Evolutionary conservation across 2,797 vertebrate genomes (phyloP).

Genomic region (Distichodus sexfasciatus): DNA sequence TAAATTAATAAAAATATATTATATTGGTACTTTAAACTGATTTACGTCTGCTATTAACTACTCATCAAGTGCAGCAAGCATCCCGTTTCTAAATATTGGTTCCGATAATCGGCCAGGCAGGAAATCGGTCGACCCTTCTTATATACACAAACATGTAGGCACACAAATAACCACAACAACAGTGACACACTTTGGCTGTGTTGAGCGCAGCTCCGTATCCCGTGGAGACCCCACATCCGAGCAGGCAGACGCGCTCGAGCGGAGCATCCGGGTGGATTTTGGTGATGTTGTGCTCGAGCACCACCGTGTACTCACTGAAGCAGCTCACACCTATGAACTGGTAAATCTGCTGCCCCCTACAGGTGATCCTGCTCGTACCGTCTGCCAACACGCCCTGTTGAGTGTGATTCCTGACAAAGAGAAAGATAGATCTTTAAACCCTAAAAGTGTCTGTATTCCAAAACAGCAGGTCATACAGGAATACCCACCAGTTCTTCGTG

Average conservation of each 20-base stretch:
- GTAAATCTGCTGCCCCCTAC: constrained; percentile 71
- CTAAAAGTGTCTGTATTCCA: too few relatives aligned
- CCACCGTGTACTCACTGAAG: constrained; percentile 78
- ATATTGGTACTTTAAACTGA: too few relatives aligned
- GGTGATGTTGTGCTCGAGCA: constrained; percentile 61
- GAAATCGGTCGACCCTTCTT: too few relatives aligned
- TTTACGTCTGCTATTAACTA: too few relatives aligned
- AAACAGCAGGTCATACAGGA: too few relatives aligned
- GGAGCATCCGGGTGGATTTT: constrained; percentile 73
- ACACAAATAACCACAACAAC: constrained; percentile 32
- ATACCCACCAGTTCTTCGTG: constrained; percentile 80
- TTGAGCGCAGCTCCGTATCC: constrained; percentile 80
- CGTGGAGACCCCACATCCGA: constrained; percentile 81
- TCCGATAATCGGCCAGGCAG: too few relatives aligned
- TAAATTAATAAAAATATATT: too few relatives aligned
- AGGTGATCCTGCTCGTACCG: constrained; percentile 71
- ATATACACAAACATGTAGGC: background rate
- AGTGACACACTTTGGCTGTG: constrained; percentile 70
- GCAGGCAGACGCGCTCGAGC: constrained; percentile 77
- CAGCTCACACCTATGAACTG: constrained; percentile 73
- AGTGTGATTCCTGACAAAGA: constrained; percentile 53
- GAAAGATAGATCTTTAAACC: background rate
- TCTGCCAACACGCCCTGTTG: constrained; percentile 83
- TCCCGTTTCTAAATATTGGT: too few relatives aligned
- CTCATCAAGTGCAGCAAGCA: too few relatives aligned